Conservation (phyloP, 1,140 invertebrate genomes). For the Drosophila kohkoa region DNA sequence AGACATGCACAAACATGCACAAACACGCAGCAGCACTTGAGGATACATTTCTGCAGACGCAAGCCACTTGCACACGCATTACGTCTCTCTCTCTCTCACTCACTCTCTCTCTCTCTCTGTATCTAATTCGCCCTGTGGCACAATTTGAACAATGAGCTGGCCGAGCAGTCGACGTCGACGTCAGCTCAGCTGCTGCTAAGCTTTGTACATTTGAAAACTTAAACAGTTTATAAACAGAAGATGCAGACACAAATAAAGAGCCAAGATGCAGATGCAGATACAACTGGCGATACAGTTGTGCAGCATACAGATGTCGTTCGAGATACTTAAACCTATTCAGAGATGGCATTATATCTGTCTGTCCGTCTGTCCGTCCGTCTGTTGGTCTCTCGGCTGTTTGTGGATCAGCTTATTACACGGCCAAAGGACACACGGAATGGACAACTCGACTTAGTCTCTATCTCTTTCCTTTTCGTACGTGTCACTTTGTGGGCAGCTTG, state of each 20-base stretch:
- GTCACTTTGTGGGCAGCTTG: conserved; percentile 23
- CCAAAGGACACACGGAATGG: conserved; percentile 3
- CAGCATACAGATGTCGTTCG: neutral
- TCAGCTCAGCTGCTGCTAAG: conserved; percentile 38
- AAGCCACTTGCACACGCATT: conserved; percentile 15
- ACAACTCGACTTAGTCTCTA: conserved; percentile 7
- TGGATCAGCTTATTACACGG: conserved; percentile 34
- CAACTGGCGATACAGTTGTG: neutral
- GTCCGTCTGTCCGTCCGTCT: neutral
- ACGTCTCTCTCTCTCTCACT: too few species aligned
- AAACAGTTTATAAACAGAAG: conserved; percentile 58
- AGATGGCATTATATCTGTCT: neutral
- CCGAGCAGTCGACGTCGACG: conserved; percentile 4
- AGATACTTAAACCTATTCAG: conserved; percentile 13
- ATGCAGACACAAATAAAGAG: conserved; percentile 5
- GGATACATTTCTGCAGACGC: conserved; percentile 10
- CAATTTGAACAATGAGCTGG: conserved; percentile 60
- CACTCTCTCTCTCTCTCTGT: too few species aligned
- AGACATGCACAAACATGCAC: conserved; percentile 57
- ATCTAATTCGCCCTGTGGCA: conserved; percentile 38
- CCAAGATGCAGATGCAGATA: neutral
- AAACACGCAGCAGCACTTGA: conserved; percentile 43
- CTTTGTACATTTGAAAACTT: conserved; percentile 59
- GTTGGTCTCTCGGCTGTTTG: conserved; percentile 1
- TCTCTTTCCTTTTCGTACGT: neutral